phyloP scores from a whole-genome alignment of 2,888 invertebrate species.

The Habroteleia sp. region DNA sequence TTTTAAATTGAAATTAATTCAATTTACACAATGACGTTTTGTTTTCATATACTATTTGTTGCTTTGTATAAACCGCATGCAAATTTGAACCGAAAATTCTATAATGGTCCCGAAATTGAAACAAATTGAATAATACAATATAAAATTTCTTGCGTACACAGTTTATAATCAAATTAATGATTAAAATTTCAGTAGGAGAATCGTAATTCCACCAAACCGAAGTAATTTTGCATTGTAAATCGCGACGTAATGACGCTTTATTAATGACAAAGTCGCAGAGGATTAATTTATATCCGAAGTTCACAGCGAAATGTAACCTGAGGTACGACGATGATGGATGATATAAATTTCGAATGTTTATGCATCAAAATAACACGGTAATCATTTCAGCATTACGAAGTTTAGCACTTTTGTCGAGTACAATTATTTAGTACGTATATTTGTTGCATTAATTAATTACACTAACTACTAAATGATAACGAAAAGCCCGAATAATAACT shows the following conservation, averaged over 20 bases:
- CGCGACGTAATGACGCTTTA: background rate
- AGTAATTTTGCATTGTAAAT: background rate
- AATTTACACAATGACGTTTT: too few species aligned
- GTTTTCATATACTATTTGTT: too few species aligned
- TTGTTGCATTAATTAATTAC: constrained; percentile 26
- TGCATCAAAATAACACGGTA: constrained; percentile 2
- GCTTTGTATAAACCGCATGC: too few species aligned
- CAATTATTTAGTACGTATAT: constrained; percentile 7
- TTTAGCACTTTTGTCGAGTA: constrained; percentile 7
- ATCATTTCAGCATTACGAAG: constrained; percentile 12
- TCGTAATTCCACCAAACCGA: background rate
- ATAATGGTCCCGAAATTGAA: too few species aligned
- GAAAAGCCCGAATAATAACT: too few species aligned
- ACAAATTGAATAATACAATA: too few species aligned
- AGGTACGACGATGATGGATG: constrained; percentile 15
- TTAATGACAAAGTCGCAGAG: constrained; percentile 3
- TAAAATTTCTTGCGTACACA: too few species aligned
- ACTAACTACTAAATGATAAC: constrained; percentile 2
- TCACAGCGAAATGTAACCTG: background rate
- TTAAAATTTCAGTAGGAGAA: background rate
- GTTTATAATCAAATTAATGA: too few species aligned
- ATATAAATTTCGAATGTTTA: constrained; percentile 10
- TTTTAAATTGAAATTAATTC: too few species aligned
- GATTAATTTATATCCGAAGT: constrained; percentile 11
- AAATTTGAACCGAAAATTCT: too few species aligned